Conservation (phyloP, 2,113 vertebrate genomes). For the Martes martes region DNA sequence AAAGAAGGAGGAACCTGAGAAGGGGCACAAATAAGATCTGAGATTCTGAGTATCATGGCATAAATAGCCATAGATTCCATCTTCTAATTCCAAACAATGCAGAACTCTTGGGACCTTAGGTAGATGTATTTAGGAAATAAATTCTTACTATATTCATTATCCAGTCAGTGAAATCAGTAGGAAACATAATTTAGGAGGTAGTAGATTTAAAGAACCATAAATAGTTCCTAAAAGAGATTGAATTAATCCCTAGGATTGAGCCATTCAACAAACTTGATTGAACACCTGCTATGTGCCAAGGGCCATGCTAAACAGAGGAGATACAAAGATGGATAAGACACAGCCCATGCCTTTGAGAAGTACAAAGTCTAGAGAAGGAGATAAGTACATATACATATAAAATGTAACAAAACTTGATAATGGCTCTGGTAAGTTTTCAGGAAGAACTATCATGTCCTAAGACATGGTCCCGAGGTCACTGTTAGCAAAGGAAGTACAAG, state of each 20-base stretch:
- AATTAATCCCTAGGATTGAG: neutral
- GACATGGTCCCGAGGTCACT: neutral
- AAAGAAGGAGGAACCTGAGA: neutral
- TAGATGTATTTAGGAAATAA: neutral
- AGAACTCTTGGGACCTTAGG: neutral
- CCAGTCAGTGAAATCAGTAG: neutral
- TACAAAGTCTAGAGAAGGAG: neutral
- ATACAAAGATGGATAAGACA: neutral
- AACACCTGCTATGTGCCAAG: neutral
- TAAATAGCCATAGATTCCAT: neutral
- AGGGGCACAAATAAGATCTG: neutral
- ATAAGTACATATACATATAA: neutral
- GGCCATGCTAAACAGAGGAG: neutral
- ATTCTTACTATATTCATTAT: neutral
- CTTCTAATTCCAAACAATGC: neutral
- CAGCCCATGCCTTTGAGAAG: neutral
- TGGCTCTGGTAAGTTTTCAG: neutral
- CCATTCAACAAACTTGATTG: neutral
- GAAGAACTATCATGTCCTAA: neutral
- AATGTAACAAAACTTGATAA: neutral
- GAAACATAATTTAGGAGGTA: neutral
- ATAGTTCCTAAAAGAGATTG: neutral
- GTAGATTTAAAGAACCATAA: neutral
- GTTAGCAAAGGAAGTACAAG: neutral
- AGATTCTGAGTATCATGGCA: neutral